These are phyloP conservation scores for Diceros bicornis DNA, from an alignment of 2,797 vertebrate species.

Conservation along the genomic window DNA sequence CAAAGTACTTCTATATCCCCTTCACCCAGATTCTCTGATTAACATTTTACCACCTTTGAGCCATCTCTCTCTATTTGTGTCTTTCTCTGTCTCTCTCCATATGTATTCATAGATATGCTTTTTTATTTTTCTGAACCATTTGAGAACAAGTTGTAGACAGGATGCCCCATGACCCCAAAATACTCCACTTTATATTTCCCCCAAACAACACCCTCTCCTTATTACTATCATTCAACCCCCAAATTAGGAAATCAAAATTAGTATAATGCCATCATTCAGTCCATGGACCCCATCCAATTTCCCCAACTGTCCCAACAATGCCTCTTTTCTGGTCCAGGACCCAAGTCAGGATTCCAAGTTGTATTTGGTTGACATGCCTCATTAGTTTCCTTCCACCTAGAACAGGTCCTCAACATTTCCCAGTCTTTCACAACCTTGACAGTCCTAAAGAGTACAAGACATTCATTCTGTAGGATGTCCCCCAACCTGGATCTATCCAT, in stretches of 20 bases:
- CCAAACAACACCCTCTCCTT: background rate
- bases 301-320: background rate
- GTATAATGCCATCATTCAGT: background rate
- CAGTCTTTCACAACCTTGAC: background rate
- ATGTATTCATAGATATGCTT: accelerated
- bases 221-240: background rate
- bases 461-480: background rate
- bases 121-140: background rate
- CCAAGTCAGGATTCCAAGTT: background rate
- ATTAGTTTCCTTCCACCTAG: background rate
- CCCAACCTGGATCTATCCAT: background rate
- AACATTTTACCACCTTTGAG: background rate
- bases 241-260: constrained; percentile 44
- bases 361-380: background rate
- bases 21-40: background rate
- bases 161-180: background rate
- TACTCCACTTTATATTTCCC: background rate
- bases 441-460: background rate
- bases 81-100: background rate
- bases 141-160: constrained; percentile 32
- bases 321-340: background rate
- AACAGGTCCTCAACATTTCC: background rate
- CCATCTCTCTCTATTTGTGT: background rate
- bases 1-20: background rate
- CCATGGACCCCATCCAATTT: background rate